Conservation (phyloP, 2,797 vertebrate genomes). For the Hafferia zeledoni region DNA sequence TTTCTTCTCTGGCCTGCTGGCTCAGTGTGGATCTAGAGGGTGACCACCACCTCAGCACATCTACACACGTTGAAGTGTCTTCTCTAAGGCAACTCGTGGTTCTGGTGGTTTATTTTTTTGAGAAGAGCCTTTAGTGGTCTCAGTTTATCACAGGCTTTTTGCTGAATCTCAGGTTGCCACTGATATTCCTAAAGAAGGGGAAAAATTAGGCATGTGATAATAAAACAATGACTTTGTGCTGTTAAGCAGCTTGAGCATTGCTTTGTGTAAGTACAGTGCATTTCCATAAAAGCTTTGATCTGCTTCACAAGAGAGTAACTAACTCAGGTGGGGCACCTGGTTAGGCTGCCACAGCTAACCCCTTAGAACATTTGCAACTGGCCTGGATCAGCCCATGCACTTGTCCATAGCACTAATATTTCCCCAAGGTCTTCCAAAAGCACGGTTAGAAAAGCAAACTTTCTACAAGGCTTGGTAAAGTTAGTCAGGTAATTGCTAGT, state of each 20-base stretch:
- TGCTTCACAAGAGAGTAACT: neutral
- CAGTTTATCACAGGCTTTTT: neutral
- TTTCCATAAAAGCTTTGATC: neutral
- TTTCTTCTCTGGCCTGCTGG: neutral
- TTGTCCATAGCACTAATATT: rapidly evolving
- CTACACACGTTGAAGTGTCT: neutral
- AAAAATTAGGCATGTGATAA: neutral
- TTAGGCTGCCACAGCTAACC: neutral
- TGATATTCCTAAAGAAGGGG: neutral
- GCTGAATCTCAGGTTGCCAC: neutral
- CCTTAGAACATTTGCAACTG: neutral
- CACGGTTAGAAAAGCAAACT: neutral
- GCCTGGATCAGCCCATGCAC: rapidly evolving
- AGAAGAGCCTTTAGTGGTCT: neutral
- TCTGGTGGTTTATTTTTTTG: neutral
- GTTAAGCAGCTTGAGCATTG: neutral
- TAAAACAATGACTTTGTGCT: neutral
- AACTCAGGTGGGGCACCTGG: neutral
- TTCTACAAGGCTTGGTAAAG: neutral
- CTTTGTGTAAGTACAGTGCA: neutral
- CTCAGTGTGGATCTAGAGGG: neutral
- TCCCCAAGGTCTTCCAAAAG: neutral
- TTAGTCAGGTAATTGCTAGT: neutral
- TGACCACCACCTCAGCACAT: neutral
- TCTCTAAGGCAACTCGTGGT: neutral